Conservation (phyloP, 2,113 vertebrate genomes). For the Pelecanoides urinatrix region DNA sequence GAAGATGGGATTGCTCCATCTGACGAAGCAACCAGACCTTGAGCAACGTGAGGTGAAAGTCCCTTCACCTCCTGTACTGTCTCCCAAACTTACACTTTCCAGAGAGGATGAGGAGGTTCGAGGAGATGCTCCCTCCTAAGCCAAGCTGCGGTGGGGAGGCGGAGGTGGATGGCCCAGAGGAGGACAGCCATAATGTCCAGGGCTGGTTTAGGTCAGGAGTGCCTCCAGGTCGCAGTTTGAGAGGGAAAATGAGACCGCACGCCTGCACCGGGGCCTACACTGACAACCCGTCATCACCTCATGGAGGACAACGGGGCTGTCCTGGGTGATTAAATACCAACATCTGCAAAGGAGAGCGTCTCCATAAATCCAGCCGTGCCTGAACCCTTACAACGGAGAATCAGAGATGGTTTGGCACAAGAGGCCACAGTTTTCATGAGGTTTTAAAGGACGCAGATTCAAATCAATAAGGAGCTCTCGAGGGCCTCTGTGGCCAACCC, state of each 20-base stretch:
- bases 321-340: not conserved
- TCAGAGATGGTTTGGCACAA: not conserved
- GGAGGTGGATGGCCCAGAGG: not conserved
- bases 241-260: not conserved
- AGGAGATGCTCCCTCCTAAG: not conserved
- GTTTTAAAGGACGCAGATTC: not conserved
- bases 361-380: not conserved
- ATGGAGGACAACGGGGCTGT: not conserved
- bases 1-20: not conserved
- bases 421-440: not conserved
- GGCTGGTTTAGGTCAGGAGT: not conserved
- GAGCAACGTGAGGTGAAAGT: not conserved
- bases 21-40: not conserved
- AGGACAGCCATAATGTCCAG: accelerated
- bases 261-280: accelerated
- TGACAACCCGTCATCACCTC: not conserved
- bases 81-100: not conserved
- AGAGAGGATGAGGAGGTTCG: not conserved
- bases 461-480: not conserved
- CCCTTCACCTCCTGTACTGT: accelerated
- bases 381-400: not conserved
- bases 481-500: not conserved
- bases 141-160: not conserved
- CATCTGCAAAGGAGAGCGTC: not conserved
- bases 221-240: not conserved